Evolutionary conservation across 2,888 invertebrate species (phyloP).

Genomic region (Scaptomyza reducta): DNA sequence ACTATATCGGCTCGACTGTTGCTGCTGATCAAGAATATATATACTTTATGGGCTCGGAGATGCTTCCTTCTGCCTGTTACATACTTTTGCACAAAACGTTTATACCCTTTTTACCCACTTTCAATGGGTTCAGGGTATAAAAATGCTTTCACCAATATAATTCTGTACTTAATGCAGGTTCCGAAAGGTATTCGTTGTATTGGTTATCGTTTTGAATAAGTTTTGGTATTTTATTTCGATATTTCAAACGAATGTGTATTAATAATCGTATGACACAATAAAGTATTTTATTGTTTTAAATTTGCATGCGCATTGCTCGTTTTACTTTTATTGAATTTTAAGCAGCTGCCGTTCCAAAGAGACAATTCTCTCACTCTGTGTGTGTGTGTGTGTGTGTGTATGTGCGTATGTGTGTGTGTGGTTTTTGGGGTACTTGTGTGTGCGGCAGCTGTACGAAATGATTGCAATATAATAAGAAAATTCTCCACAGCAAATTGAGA

Average conservation of each 20-base stretch:
- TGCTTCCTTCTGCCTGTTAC: no score
- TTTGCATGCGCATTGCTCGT: slow-evolving; percentile 65
- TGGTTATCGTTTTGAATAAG: no score
- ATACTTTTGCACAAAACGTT: no score
- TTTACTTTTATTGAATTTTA: slow-evolving; percentile 76
- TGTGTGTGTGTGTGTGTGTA: slow-evolving; percentile 4
- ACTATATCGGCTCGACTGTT: no score
- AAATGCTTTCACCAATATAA: no score
- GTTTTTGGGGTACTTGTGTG: slow-evolving; percentile 19
- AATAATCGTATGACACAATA: slow-evolving; percentile 55
- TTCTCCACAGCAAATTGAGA: slow-evolving; percentile 68
- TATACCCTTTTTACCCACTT: no score
- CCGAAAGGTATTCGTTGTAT: no score
- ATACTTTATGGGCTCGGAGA: no score
- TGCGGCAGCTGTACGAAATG: slow-evolving; percentile 64
- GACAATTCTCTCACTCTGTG: slow-evolving; percentile 34
- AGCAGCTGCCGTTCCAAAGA: slow-evolving; percentile 69
- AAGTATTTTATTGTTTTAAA: slow-evolving; percentile 70
- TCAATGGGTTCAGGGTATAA: no score
- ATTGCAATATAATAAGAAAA: slow-evolving; percentile 69
- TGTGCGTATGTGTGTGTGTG: slow-evolving; percentile 6
- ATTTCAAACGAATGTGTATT: slow-evolving; percentile 26
- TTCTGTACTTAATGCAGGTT: no score
- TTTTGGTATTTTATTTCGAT: no score
- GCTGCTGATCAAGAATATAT: no score